Evolutionary conservation across 2,113 vertebrate genomes (phyloP).

Genomic region (Murina feae): DNA sequence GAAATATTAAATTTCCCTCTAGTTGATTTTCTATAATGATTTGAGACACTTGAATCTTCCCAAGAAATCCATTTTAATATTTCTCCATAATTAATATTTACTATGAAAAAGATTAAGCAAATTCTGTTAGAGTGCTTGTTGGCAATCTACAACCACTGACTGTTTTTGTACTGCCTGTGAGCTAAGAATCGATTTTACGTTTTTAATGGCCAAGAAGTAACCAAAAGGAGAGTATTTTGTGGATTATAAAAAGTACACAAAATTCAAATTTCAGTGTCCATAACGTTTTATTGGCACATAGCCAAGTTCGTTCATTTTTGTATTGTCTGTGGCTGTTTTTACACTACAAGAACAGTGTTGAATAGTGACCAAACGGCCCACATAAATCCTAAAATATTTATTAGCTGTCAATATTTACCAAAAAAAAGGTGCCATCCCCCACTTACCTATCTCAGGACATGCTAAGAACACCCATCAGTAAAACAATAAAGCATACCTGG

Average conservation of each 20-base stretch:
- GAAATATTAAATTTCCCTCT: background rate
- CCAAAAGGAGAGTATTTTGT: background rate
- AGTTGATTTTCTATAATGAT: background rate
- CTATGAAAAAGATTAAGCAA: background rate
- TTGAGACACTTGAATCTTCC: background rate
- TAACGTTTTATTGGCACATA: background rate
- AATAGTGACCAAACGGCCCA: background rate
- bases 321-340: background rate
- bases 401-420: background rate
- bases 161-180: background rate
- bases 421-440: background rate
- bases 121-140: background rate
- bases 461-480: background rate
- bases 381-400: background rate
- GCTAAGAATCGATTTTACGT: background rate
- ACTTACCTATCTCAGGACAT: background rate
- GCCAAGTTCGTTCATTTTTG: background rate
- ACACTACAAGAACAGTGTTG: background rate
- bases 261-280: conserved; percentile 8
- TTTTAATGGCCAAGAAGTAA: background rate
- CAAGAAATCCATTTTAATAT: background rate
- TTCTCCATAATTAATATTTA: background rate
- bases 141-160: background rate
- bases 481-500: background rate
- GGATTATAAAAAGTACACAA: background rate